These are phyloP conservation scores for Pyrrhosoma nymphula DNA, from an alignment of 2,888 invertebrate species.

Conservation along the genomic window DNA sequence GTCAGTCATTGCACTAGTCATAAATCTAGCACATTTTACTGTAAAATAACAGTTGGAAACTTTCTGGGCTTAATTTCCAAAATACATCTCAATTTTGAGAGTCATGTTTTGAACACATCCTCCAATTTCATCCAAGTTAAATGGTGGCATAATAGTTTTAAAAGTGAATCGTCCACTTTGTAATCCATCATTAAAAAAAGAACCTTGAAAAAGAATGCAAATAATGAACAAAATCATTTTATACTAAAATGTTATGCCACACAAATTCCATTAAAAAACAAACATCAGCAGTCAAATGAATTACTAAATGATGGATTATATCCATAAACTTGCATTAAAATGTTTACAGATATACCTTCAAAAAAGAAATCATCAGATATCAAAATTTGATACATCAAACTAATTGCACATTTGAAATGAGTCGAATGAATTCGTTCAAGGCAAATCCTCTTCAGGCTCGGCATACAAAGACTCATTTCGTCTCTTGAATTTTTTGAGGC, in stretches of 20 bases:
- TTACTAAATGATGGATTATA: not conserved
- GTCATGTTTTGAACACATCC: not conserved
- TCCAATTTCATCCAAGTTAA: not conserved
- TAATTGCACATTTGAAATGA: slow-evolving; percentile 17
- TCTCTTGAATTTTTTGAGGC: slow-evolving; percentile 77
- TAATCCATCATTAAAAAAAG: not conserved
- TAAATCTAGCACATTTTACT: not conserved
- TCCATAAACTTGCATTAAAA: not conserved
- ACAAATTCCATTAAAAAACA: not conserved
- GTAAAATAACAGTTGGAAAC: not conserved
- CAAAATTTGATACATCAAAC: not conserved
- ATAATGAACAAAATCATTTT: no score
- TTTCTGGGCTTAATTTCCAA: not conserved
- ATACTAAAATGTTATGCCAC: not conserved
- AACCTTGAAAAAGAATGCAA: not conserved
- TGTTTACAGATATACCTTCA: not conserved
- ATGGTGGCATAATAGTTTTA: no score
- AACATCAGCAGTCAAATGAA: not conserved
- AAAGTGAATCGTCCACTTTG: no score
- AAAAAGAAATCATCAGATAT: not conserved
- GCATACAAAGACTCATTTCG: slow-evolving; percentile 78
- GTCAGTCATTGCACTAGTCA: not conserved
- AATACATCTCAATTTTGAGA: not conserved
- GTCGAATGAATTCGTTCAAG: not conserved
- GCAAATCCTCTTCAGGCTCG: slow-evolving; percentile 72